A percentile compares a stretch with the other conserved stretches of the same genome.
These are phyloP conservation scores for Sebastes matsubarae DNA, from an alignment of 2,797 vertebrate genomes.

Conservation along the genomic window DNA sequence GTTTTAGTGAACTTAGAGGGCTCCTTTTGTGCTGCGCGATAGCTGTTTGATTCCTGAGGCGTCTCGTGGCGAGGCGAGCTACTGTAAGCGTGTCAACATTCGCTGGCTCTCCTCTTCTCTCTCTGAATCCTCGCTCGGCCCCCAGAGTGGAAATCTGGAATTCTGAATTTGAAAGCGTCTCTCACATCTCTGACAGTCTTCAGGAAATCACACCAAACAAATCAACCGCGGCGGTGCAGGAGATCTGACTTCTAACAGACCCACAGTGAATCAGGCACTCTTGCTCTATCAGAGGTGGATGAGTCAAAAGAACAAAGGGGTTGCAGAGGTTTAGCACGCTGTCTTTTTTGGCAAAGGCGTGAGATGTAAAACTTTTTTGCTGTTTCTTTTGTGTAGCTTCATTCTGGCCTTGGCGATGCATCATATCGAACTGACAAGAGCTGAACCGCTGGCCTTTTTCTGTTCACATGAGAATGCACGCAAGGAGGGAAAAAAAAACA, in stretches of 20 bases:
- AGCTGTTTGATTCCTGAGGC: conserved; percentile 80
- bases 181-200: conserved; percentile 81
- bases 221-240: conserved; percentile 69
- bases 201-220: conserved; percentile 81
- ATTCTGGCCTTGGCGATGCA: conserved; percentile 69
- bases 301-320: conserved; percentile 78
- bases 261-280: conserved; percentile 71
- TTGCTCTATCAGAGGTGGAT: conserved; percentile 73
- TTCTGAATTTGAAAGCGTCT: conserved; percentile 77
- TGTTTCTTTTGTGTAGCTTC: conserved; percentile 65
- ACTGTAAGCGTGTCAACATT: conserved; percentile 81
- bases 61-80: conserved; percentile 77
- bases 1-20: conserved; percentile 82
- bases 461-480: conserved; percentile 59
- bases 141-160: conserved; percentile 77
- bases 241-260: conserved; percentile 75
- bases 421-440: conserved; percentile 74
- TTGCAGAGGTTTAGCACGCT: conserved; percentile 72
- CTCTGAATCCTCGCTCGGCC: conserved; percentile 76
- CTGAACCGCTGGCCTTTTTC: conserved; percentile 69
- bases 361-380: conserved; percentile 72
- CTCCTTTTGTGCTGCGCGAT: conserved; percentile 74
- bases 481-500: conserved; percentile 32
- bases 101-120: conserved; percentile 73
- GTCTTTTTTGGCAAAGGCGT: conserved; percentile 76